Evolutionary conservation across 1,140 invertebrate species (phyloP), one percentile per base, ranked within the genome.

Genomic region (Drosophila tropicalis): DNA sequence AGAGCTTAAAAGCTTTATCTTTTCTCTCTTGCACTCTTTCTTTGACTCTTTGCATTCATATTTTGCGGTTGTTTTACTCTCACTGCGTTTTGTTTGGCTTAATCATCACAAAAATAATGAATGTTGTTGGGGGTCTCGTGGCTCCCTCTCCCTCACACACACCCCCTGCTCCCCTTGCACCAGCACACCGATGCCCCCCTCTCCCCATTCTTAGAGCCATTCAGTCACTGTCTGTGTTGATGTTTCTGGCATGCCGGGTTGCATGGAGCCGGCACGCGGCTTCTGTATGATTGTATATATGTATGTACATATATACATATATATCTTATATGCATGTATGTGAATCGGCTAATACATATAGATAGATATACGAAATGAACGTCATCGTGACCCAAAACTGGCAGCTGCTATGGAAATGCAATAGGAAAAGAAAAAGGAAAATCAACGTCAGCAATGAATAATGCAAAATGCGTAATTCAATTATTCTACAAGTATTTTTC

Each of bases 311-410:
- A 69, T 62, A 51, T 17, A 9, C 32, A 36, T 15, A 7, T 44
- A 62, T 19, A 12, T 39, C 29, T 29, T 29, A 29, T 29, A 29
- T 29, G 34, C 10, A 39, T 39, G 36, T 39, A 19, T 51, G 15
- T 51, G 44, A 22, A 22, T 51, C 19, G 44, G 44, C 19, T 19
- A 19, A 51, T 51, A 51, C 4, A 51, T 51, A 22, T 12, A 19
- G 10, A 17, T 9, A 22, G 9, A 51, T 22, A 51, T 51, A 19
- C 12, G 22, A 51, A 10, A 36, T 58, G 56, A 32, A 72, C 76
- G 60, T 72, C 69, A 76, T 76, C 47, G 36, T 72, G 77, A 79
- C 77, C 77, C 76, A 75, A 71, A 79, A 70, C 41, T 19, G 62
- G 70, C 74, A 78, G 74, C 66, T 82, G 67, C 25, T n/a, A 44